Percentiles rank a stretch among this genome's conserved stretches.
phyloP scores from a whole-genome alignment of 2,113 vertebrate species.

The Pseudolaguvia tuberculata region DNA sequence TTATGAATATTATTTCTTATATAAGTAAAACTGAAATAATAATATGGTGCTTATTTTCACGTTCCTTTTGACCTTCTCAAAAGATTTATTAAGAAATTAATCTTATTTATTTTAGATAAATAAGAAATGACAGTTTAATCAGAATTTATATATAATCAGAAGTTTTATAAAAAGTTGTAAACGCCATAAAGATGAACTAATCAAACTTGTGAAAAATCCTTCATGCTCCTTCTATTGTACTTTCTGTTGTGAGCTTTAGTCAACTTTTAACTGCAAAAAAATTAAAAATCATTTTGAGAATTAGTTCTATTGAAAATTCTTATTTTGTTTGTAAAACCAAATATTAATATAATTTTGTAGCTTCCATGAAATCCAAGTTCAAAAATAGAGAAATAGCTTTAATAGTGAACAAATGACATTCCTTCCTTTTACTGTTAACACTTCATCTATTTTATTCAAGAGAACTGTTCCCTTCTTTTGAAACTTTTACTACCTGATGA shows the following conservation, averaged over 20 bases:
- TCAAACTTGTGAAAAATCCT: neutral
- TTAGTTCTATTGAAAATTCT: neutral
- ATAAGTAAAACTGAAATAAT: neutral
- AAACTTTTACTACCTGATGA: constrained; percentile 16
- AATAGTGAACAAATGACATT: neutral
- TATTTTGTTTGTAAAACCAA: neutral
- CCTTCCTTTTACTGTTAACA: constrained; percentile 17
- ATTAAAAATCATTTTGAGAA: neutral
- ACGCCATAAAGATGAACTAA: neutral
- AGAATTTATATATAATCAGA: neutral
- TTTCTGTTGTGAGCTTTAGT: neutral
- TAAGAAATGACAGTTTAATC: constrained; percentile 1
- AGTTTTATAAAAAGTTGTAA: neutral
- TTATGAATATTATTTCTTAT: neutral
- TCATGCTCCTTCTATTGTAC: neutral
- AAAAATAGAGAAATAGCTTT: neutral
- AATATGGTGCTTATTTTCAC: neutral
- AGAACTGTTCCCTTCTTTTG: constrained; percentile 12
- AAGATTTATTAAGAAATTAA: no score
- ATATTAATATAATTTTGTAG: neutral
- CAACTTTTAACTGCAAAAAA: neutral
- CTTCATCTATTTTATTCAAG: constrained; percentile 19
- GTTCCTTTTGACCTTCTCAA: neutral
- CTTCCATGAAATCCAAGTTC: neutral
- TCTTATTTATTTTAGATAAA: neutral